These are phyloP conservation scores for Oreotrochilus melanogaster DNA, from an alignment of 2,113 vertebrate genomes.

Conservation along the genomic window DNA sequence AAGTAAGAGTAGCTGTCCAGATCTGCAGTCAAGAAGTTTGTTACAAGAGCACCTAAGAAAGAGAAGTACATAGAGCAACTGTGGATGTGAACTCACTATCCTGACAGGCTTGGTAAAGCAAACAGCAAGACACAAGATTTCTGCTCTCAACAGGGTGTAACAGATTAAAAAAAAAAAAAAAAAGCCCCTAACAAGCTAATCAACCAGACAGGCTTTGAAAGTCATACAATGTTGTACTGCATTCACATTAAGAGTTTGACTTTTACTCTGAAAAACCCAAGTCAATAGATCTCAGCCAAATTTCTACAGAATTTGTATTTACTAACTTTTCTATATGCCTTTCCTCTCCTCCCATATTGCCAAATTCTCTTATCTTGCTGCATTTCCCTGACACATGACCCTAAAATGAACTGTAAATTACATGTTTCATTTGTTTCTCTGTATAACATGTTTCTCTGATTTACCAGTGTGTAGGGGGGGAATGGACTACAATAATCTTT, in stretches of 20 bases:
- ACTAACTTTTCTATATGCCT: background rate
- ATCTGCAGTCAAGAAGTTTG: slow-evolving; percentile 90
- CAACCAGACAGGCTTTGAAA: background rate
- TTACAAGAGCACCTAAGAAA: slow-evolving; percentile 87
- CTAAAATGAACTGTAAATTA: background rate
- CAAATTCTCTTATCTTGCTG: background rate
- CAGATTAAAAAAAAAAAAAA: background rate
- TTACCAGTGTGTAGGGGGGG: background rate
- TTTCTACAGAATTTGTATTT: background rate
- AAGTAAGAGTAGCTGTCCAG: slow-evolving; percentile 92
- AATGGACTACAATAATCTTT: background rate
- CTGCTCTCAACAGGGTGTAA: background rate
- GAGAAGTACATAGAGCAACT: slow-evolving; percentile 5
- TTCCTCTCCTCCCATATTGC: background rate
- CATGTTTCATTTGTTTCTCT: background rate
- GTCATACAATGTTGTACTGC: background rate
- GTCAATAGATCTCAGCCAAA: background rate
- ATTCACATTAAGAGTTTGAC: background rate
- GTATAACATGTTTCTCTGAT: background rate
- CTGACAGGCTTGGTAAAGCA: background rate
- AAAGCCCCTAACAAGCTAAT: background rate
- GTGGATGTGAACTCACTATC: background rate
- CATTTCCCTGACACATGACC: background rate
- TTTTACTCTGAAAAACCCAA: background rate
- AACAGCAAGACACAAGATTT: background rate